Evolutionary conservation across 2,797 vertebrate genomes (phyloP).

Genomic region (Phylloscopus collybita): DNA sequence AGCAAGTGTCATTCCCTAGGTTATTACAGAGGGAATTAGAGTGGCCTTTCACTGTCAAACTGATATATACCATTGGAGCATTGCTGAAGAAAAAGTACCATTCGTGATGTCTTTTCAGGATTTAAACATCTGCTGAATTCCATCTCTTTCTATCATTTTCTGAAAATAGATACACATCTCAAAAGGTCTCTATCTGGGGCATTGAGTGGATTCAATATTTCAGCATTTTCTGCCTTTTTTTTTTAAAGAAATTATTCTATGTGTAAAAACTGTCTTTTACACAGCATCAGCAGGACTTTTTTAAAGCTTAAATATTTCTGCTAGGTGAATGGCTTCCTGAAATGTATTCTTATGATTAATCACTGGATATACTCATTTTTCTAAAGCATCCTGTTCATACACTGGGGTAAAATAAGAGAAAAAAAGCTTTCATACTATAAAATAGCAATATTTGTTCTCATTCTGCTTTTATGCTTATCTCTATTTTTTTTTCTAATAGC

Average conservation of each 20-base stretch:
- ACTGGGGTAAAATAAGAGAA: not conserved
- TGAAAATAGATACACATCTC: constrained; percentile 52
- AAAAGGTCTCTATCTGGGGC: constrained; percentile 23
- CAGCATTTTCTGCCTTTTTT: not conserved
- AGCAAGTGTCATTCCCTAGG: constrained; percentile 73
- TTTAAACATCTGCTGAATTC: constrained; percentile 64
- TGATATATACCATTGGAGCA: constrained; percentile 61
- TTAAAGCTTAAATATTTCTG: not conserved
- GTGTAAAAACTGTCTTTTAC: not conserved
- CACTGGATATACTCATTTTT: not conserved
- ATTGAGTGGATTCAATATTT: not conserved
- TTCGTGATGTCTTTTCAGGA: constrained; percentile 51
- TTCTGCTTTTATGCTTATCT: not conserved
- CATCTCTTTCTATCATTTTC: constrained; percentile 58
- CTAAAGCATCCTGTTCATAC: not conserved
- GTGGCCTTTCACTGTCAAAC: constrained; percentile 74
- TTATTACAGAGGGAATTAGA: constrained; percentile 74
- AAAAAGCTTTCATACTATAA: not conserved
- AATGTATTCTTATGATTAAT: constrained; percentile 4
- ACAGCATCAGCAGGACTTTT: not conserved
- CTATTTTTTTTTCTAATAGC: not conserved
- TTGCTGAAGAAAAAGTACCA: constrained; percentile 47
- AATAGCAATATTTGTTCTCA: not conserved
- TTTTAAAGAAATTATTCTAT: not conserved
- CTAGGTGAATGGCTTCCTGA: not conserved